Evolutionary conservation across 2,888 invertebrate species (phyloP), one percentile per base, ranked within the genome.

Genomic region (Operophtera brumata): DNA sequence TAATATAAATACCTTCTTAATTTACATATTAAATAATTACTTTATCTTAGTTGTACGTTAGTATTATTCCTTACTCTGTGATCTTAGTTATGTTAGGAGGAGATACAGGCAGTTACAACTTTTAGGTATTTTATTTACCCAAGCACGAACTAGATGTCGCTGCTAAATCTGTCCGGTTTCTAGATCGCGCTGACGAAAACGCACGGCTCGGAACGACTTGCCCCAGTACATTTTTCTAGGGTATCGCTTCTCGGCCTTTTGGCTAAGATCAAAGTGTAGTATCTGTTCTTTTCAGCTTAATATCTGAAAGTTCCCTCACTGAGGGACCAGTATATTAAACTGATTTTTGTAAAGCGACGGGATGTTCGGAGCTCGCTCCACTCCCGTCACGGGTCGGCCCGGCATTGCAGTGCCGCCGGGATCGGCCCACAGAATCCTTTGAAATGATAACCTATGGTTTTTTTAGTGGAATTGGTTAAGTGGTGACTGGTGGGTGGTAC

Each of bases 201-300:
- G 3, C 14, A 8, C 37, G 37, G 13, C 13, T 37, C 13, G 1
- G 14, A 37, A 14, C 9, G 37, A 13, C 13, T n/a, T 37, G 13
- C 2, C 37, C 13, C 37, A 6, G 8, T 37, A 8, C 5, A 37
- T 12, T 13, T 0, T 1, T 1, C 1, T 3, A 1, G 0, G 34
- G 34, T 34, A 34, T 34, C 11, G 39, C 25, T 39, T 39, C 14
- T 39, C 39, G 39, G 39, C 20, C 39, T 39, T 39, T 39, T 25
- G 39, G 39, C 39, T 39, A 39, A 39, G 39, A 39, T 39, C 39
- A 39, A 39, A 39, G 39, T 25, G 14, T 25, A 39, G 39, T 39
- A 39, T 39, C 39, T 39, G 39, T 39, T 39, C 39, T 39, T 39
- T 39, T 39, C 39, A 39, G 39, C 39, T 39, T 20, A 39, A 39